Evolutionary conservation across 2,113 vertebrate species (phyloP).

Genomic region (Pimephales promelas): DNA sequence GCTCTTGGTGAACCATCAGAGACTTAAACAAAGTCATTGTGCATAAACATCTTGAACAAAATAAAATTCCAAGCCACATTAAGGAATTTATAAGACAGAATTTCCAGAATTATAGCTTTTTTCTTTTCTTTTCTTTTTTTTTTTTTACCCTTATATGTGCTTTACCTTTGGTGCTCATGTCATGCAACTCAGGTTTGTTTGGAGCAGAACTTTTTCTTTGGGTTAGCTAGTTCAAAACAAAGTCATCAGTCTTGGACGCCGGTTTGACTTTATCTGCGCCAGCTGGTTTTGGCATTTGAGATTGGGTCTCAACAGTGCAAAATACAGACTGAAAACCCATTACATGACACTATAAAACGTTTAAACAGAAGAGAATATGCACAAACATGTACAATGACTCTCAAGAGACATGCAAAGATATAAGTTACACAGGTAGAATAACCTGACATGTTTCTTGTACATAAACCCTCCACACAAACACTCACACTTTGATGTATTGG

Average conservation of each 20-base stretch:
- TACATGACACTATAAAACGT: neutral
- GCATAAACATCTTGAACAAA: neutral
- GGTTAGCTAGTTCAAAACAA: conserved; percentile 26
- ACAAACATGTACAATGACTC: neutral
- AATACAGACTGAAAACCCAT: conserved; percentile 45
- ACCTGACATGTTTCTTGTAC: neutral
- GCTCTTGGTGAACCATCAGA: neutral
- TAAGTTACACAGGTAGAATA: neutral
- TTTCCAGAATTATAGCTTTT: neutral
- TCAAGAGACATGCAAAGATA: conserved; percentile 5
- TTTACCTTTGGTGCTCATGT: neutral
- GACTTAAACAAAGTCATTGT: neutral
- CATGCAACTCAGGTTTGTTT: neutral
- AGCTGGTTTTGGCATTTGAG: conserved; percentile 36
- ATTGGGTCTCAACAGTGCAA: conserved; percentile 4
- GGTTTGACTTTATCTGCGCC: neutral
- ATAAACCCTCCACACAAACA: neutral
- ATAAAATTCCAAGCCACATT: conserved; percentile 11
- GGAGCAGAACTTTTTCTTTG: neutral
- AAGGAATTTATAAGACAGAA: neutral
- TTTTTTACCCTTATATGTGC: neutral
- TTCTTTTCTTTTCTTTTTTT: neutral
- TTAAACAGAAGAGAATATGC: conserved; percentile 6
- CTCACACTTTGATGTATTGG: neutral
- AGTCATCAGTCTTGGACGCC: neutral